phyloP scores from a whole-genome alignment of 2,888 invertebrate species.

The Oxycera nigricornis region DNA sequence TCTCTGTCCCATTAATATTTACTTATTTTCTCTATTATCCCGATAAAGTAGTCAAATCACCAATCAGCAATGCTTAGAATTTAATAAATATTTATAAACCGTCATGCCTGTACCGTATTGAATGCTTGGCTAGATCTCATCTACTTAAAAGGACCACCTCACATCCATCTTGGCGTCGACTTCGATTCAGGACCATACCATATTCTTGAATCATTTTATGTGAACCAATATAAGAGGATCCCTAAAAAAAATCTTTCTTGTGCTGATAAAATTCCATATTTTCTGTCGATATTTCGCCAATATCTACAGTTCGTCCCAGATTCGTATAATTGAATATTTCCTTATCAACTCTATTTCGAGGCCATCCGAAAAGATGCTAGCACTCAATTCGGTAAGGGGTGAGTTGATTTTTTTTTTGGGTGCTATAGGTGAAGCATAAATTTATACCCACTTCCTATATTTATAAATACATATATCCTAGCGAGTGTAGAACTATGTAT shows the following conservation, averaged over 20 bases:
- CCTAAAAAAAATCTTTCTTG: no score
- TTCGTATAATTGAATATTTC: conserved; percentile 24
- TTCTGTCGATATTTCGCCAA: no score
- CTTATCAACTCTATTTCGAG: not conserved
- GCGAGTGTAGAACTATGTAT: no score
- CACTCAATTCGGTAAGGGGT: not conserved
- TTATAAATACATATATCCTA: no score
- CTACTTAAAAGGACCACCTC: not conserved
- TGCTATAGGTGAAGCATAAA: no score
- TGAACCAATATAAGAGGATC: no score
- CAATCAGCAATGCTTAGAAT: conserved; percentile 27
- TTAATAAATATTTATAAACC: conserved; percentile 33
- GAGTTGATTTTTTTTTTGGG: not conserved
- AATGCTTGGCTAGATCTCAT: not conserved
- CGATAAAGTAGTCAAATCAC: not conserved
- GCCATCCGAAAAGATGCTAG: not conserved
- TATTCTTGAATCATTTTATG: no score
- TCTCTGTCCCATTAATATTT: not conserved
- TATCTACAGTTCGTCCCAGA: not conserved
- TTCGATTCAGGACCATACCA: no score
- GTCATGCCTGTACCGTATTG: not conserved
- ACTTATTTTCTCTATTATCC: not conserved
- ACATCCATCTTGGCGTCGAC: no score
- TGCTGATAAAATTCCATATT: no score
- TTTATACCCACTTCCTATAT: not conserved